Percentiles rank a stretch among this genome's conserved stretches.
phyloP scores from a whole-genome alignment of 2,113 vertebrate species.

The Sarotherodon lohbergeri region DNA sequence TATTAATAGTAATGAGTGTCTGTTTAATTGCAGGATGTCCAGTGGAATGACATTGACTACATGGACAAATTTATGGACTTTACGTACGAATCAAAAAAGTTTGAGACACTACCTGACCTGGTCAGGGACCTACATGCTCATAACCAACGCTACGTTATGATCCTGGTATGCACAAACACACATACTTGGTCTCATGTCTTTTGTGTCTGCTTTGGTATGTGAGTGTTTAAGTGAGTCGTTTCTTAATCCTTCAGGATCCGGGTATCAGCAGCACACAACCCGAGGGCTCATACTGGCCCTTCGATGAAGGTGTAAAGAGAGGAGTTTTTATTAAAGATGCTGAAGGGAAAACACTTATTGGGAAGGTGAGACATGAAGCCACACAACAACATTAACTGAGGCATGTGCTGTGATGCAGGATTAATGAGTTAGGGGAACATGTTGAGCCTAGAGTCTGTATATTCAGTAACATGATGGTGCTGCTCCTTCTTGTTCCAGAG shows the following conservation, averaged over 20 bases:
- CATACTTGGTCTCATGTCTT: background rate
- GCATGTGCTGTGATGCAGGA: fast-evolving
- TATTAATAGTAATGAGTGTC: background rate
- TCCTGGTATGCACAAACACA: conserved; percentile 70
- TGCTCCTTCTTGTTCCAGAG: background rate
- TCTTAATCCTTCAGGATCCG: conserved; percentile 71
- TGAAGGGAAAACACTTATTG: conserved; percentile 76
- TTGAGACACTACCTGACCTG: conserved; percentile 74
- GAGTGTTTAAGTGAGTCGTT: background rate
- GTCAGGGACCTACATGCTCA: conserved; percentile 75
- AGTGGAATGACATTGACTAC: conserved; percentile 84
- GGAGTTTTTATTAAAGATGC: conserved; percentile 81
- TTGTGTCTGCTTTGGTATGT: background rate
- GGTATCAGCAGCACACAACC: conserved; percentile 82
- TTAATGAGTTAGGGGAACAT: background rate
- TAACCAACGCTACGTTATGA: conserved; percentile 76
- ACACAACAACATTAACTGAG: background rate
- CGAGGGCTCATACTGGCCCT: conserved; percentile 79
- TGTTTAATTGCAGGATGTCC: conserved; percentile 71
- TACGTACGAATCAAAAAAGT: conserved; percentile 72
- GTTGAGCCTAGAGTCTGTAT: background rate
- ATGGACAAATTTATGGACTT: conserved; percentile 83
- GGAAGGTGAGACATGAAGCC: conserved; percentile 70
- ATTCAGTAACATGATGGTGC: background rate
- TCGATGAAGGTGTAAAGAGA: conserved; percentile 78